Percentiles rank a stretch among this genome's conserved stretches.
phyloP scores from a whole-genome alignment of 2,797 vertebrate species.

The Buceros bicornis region DNA sequence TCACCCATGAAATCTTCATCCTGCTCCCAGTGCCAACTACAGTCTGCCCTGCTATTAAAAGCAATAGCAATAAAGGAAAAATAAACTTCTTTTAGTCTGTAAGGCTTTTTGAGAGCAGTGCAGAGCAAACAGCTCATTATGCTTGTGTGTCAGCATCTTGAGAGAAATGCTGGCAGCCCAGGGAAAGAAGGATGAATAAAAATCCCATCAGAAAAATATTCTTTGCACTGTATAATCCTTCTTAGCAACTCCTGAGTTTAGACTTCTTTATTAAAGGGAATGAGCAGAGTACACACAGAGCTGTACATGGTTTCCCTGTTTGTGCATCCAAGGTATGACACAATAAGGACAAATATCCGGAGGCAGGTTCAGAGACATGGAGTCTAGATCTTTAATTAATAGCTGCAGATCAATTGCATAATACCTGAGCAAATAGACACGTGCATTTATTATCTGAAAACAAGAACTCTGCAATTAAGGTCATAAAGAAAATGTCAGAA shows the following conservation, averaged over 20 bases:
- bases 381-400: conserved; percentile 78
- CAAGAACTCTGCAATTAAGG: conserved; percentile 56
- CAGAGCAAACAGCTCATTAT: conserved; percentile 43
- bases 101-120: not conserved
- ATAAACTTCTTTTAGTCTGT: conserved; percentile 29
- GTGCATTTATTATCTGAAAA: conserved; percentile 63
- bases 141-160: not conserved
- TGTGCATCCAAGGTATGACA: conserved; percentile 64
- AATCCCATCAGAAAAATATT: conserved; percentile 55
- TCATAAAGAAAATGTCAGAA: conserved; percentile 60
- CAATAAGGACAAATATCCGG: conserved; percentile 68
- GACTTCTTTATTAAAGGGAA: conserved; percentile 59
- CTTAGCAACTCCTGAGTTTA: conserved; percentile 21
- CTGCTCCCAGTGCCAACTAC: not conserved
- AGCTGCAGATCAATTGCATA: conserved; percentile 66
- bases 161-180: conserved; percentile 20
- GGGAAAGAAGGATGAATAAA: conserved; percentile 44
- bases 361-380: conserved; percentile 75
- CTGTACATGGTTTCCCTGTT: conserved; percentile 66
- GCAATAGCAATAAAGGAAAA: conserved; percentile 33
- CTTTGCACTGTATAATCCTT: conserved; percentile 35
- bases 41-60: not conserved
- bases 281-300: not conserved
- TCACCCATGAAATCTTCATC: conserved; percentile 39
- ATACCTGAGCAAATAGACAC: conserved; percentile 56